Percentiles rank a stretch among this genome's conserved stretches.
These are phyloP conservation scores for Echinarachnius parma DNA, from an alignment of 53 echinoderm and acorn worm genomes.

Conservation along the genomic window DNA sequence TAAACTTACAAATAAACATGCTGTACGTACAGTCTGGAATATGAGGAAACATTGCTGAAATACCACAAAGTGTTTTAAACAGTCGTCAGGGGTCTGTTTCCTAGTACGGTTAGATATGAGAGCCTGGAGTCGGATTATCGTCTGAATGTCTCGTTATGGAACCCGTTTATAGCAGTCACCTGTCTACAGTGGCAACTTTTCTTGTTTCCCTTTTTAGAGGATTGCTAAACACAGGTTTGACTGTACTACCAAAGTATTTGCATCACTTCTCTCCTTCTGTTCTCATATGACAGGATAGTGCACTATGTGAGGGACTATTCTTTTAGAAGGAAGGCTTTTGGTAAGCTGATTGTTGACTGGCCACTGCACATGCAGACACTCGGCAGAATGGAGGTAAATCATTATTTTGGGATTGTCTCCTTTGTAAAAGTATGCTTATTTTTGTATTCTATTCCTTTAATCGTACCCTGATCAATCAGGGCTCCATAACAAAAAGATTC, in stretches of 20 bases:
- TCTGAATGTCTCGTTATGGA: no score
- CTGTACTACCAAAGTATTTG: not conserved
- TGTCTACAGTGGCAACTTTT: not conserved
- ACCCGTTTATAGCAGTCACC: not conserved
- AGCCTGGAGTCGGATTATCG: no score
- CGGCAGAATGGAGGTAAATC: slow-evolving; percentile 78
- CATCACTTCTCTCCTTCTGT: not conserved
- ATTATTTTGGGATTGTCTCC: not conserved
- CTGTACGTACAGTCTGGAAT: no score
- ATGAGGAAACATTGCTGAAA: no score
- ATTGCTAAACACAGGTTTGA: not conserved
- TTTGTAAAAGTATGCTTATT: not conserved
- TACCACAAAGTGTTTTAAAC: no score
- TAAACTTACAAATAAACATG: no score
- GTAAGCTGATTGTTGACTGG: slow-evolving; percentile 72
- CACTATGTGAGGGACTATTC: slow-evolving; percentile 83
- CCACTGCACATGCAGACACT: slow-evolving; percentile 90
- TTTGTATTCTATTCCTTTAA: not conserved
- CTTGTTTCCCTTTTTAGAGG: no score
- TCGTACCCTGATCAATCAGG: no score
- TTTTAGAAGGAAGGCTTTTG: slow-evolving; percentile 75
- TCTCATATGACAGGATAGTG: slow-evolving; percentile 56
- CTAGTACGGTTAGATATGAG: no score
- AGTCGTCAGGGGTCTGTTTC: no score
- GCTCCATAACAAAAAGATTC: no score